These are phyloP conservation scores for Podiceps cristatus DNA, from an alignment of 2,113 vertebrate genomes.

Conservation along the genomic window DNA sequence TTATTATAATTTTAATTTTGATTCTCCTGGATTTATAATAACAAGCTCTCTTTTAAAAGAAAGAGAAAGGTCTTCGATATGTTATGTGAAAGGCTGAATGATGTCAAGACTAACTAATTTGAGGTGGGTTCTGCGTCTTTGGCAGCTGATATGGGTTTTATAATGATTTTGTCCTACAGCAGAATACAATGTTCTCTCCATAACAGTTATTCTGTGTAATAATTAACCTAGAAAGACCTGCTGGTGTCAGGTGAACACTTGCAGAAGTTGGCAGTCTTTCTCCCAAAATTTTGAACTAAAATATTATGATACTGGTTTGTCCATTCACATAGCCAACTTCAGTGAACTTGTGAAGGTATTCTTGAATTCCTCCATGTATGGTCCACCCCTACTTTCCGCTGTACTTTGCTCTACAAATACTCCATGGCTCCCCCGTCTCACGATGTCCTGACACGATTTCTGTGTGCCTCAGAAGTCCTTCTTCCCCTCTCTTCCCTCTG, in stretches of 20 bases:
- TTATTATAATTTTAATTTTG: neutral
- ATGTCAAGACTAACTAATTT: neutral
- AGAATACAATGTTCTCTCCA: neutral
- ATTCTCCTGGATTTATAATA: neutral
- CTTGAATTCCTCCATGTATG: neutral
- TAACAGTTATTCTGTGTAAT: neutral
- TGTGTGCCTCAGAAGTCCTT: neutral
- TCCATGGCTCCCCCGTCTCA: neutral
- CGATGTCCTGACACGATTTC: neutral
- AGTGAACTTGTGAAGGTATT: neutral
- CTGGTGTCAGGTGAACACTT: neutral
- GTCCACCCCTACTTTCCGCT: rapidly evolving
- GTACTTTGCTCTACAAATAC: neutral
- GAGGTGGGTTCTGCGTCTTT: neutral
- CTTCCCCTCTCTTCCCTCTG: neutral
- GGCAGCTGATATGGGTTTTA: neutral
- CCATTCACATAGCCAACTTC: neutral
- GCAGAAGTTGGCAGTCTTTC: neutral
- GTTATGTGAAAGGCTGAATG: neutral
- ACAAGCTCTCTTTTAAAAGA: neutral
- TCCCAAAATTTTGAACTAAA: neutral
- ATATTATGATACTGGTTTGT: neutral
- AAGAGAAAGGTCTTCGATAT: neutral
- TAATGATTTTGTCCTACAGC: neutral
- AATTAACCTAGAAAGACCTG: neutral